A percentile compares a stretch with the other conserved stretches of the same genome.
phyloP scores from a whole-genome alignment of 2,797 vertebrate species.

The Pterois miles region DNA sequence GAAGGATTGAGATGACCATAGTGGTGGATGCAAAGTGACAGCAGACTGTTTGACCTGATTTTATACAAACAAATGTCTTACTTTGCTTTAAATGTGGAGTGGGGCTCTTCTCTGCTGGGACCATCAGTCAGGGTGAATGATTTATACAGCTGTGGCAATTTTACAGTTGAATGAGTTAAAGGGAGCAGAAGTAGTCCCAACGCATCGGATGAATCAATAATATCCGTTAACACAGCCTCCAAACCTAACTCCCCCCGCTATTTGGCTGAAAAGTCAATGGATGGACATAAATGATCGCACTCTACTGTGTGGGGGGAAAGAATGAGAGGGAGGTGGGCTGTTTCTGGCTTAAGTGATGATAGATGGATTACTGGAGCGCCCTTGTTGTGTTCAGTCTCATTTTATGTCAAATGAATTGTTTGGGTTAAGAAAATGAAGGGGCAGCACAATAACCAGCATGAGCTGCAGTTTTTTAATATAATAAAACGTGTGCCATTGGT shows the following conservation, averaged over 20 bases:
- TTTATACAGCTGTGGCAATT: constrained; percentile 8
- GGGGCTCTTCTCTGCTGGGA: background rate
- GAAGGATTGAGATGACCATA: constrained; percentile 10
- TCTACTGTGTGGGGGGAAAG: background rate
- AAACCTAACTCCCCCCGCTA: background rate
- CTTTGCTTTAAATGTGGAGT: background rate
- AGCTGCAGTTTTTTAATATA: background rate
- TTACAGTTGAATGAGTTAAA: background rate
- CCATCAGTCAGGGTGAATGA: constrained; percentile 14
- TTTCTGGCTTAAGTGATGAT: background rate
- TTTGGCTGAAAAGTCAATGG: background rate
- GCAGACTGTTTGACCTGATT: background rate
- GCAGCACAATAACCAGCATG: background rate
- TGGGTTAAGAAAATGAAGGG: background rate
- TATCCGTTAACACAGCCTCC: background rate
- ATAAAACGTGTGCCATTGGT: background rate
- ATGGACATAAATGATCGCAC: background rate
- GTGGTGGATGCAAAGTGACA: background rate
- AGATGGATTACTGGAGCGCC: background rate
- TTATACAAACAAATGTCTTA: constrained; percentile 26
- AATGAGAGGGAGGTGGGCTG: background rate
- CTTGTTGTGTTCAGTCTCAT: background rate
- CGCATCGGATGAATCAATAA: constrained; percentile 11
- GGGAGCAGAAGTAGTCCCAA: background rate
- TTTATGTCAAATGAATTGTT: background rate